Evolutionary conservation across 2,888 invertebrate species (phyloP), one percentile per base, ranked within the genome.

Genomic region (Horisme vitalbata): DNA sequence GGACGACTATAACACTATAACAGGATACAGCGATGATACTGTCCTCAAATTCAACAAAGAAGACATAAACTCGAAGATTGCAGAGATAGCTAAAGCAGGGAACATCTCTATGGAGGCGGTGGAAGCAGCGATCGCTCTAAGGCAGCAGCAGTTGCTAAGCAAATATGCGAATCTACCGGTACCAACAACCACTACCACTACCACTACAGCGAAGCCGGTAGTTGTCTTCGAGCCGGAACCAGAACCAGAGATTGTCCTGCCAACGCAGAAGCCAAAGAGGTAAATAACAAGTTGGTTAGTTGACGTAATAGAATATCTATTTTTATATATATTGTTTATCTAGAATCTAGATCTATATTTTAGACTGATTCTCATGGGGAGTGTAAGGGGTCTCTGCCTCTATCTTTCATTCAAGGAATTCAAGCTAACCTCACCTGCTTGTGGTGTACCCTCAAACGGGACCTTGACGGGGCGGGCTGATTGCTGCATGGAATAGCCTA

Each of bases 21-120:
- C 75, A 45, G 89, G 89, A 21, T 89, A 89, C 45, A 83, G 84
- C 28, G 89, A 89, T 37, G 89, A 89, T 31, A 83, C 82, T 1
- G 63, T 75, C 0, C 56, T 89, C 10, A 85, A 85, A 30, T 72
- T 86, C 45, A 84, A 76, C 37, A 87, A 87, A 34, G 86, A 89
- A 49, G 88, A 89, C 46, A 83, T 90, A 7, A 83, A 83, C 60
- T 66, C 79, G 2, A 90, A 89, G 67, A 90, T 90, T 53, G 83
- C 82, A 2, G 90, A 90, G 61, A 89, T 90, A 46, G 90, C 94
- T 0, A 92, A 93, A 45, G 94, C 94, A 3, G 94, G 95, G 9
- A 96, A 96, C 67, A 93, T 95, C 12, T 94, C 94, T 0, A 93
- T 94, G 69, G 95, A 95, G 47, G 94, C 94, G 4, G 91, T 96